phyloP scores from a whole-genome alignment of 23 tunicate species.

The Trididemnum nubilum region DNA sequence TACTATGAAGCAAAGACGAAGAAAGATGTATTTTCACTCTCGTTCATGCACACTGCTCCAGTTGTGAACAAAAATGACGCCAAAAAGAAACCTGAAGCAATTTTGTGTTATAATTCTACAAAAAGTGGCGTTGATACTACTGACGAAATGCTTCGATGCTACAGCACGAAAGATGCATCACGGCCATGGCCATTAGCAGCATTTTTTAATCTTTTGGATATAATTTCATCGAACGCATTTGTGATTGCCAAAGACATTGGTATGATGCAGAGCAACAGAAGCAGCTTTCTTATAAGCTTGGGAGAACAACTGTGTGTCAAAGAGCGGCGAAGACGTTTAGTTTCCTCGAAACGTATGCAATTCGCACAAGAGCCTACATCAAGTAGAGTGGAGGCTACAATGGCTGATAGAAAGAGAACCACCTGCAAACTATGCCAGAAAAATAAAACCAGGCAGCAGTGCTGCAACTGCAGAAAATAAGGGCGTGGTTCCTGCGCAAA shows the following conservation, averaged over 20 bases:
- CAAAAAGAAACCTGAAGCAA: slow-evolving; percentile 33
- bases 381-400: not conserved
- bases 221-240: slow-evolving; percentile 30
- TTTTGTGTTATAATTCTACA: slow-evolving; percentile 17
- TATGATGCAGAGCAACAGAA: slow-evolving; percentile 27
- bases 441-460: slow-evolving; percentile 22
- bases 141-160: slow-evolving; percentile 20
- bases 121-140: slow-evolving; percentile 30
- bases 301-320: slow-evolving; percentile 5
- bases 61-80: slow-evolving; percentile 1
- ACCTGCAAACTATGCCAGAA: slow-evolving; percentile 25
- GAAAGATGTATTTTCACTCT: slow-evolving; percentile 14
- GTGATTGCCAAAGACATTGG: slow-evolving; percentile 34
- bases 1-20: not conserved
- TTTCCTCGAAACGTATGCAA: not conserved
- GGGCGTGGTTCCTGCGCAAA: slow-evolving; percentile 34
- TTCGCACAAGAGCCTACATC: slow-evolving; percentile 1
- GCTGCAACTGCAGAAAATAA: slow-evolving; percentile 30
- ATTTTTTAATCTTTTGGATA: slow-evolving; percentile 33
- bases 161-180: slow-evolving; percentile 42
- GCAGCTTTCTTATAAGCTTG: slow-evolving; percentile 8
- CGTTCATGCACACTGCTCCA: slow-evolving; percentile 30
- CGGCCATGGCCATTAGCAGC: slow-evolving; percentile 38
- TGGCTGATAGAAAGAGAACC: slow-evolving; percentile 20
- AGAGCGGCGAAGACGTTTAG: not conserved